Evolutionary conservation across 2,797 vertebrate genomes (phyloP), one percentile per base, ranked within the genome.

Genomic region (Sebastes diaconus): DNA sequence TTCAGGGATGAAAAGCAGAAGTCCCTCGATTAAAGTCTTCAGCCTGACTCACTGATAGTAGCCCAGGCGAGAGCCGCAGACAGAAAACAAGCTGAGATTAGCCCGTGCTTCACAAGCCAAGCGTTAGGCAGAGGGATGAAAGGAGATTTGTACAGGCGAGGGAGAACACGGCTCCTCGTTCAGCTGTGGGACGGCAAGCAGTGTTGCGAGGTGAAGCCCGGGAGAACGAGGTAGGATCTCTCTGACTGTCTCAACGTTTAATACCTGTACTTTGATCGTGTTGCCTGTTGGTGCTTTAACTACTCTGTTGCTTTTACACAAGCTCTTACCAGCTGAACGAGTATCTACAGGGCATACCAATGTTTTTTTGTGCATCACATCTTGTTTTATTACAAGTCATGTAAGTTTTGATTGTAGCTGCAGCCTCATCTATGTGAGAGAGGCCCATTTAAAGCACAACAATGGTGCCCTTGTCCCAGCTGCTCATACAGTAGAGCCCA

Each of bases 1-100:
- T 90, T 90, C 63, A 36, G 30, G 39, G 29, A 79, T 50, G 27
- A 82, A 90, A 91, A 92, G 88, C 88, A 89, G 92, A 93, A 94
- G 91, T 88, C 6, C 30, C 73, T 66, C 6, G 7, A 69, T 86
- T 79, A 29, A 74, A 87, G 68, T 27, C 65, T 20, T 52, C 36
- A 60, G 39, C 24, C 54, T 76, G 75, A 77, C 69, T 88, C 75
- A 22, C 3, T 82, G 87, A 85, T 58, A 36, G 70, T 9, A 54
- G 66, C n/a, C 25, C 66, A 39, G 86, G 39, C 24, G 20, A 60
- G 87, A 75, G 88, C 75, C 8, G 10, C 6, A 76, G 81, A 71
- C 73, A 50, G 72, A 77, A 77, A 20, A 52, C 67, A 20, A 75
- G 84, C 4, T 1, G 55, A 88, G 92, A 93, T 92, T 87, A 93